Evolutionary conservation across 2,797 vertebrate genomes (phyloP).

Genomic region (Lepilemur ruficaudatus): DNA sequence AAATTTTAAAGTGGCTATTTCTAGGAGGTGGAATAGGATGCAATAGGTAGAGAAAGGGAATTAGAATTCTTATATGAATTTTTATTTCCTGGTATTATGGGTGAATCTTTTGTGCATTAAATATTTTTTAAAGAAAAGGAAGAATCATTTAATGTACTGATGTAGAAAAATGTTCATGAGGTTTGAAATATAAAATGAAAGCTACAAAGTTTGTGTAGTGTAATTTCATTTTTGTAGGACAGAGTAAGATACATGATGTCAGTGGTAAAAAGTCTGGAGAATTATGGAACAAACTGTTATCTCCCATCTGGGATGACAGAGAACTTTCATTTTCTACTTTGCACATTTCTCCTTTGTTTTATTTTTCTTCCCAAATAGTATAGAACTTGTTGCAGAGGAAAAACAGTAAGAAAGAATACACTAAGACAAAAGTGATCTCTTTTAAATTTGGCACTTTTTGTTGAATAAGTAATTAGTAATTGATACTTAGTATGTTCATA

Average conservation of each 20-base stretch:
- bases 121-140: conserved; percentile 2
- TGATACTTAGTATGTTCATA: background rate
- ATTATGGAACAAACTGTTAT: conserved; percentile 32
- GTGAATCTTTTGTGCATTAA: background rate
- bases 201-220: background rate
- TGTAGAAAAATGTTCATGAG: background rate
- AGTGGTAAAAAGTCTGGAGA: conserved; percentile 31
- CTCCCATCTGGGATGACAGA: conserved; percentile 38
- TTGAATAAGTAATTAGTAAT: conserved; percentile 18
- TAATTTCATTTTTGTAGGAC: conserved; percentile 42
- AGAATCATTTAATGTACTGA: background rate
- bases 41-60: background rate
- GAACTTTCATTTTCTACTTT: conserved; percentile 53
- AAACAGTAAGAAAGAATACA: background rate
- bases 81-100: background rate
- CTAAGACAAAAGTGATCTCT: background rate
- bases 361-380: conserved; percentile 2
- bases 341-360: conserved; percentile 51
- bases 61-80: background rate
- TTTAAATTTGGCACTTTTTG: background rate
- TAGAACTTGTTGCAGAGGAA: background rate
- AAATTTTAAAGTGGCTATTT: background rate
- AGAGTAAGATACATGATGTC: conserved; percentile 12
- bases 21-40: background rate
- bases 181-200: conserved; percentile 3